Conservation (phyloP, 2,888 invertebrate genomes). For the Antitype chi region DNA sequence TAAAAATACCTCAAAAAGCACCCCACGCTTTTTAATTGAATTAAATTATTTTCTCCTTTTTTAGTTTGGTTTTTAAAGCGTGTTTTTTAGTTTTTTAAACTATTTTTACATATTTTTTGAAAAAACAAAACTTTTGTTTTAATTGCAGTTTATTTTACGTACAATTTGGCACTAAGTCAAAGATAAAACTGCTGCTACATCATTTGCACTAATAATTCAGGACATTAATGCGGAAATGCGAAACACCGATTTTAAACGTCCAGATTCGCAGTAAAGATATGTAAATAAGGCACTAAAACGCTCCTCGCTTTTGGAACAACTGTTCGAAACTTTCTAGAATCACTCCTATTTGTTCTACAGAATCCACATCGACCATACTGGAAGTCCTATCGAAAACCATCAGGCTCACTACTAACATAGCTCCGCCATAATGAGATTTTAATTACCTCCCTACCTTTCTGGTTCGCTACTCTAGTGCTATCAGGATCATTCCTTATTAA, state of each 20-base stretch:
- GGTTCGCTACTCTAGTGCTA: slow-evolving; percentile 37
- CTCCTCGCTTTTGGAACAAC: slow-evolving; percentile 33
- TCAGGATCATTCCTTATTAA: slow-evolving; percentile 59
- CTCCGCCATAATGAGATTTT: slow-evolving; percentile 69
- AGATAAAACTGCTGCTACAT: not conserved
- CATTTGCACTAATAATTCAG: not conserved
- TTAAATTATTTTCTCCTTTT: too few species aligned
- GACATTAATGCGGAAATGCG: slow-evolving; percentile 29
- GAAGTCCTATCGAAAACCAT: slow-evolving; percentile 40
- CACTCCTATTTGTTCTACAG: slow-evolving; percentile 29
- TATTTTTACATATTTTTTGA: too few species aligned
- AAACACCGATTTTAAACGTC: slow-evolving; percentile 40
- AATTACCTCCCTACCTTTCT: slow-evolving; percentile 66
- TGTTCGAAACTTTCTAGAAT: slow-evolving; percentile 42
- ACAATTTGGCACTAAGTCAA: not conserved
- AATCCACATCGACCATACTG: slow-evolving; percentile 24
- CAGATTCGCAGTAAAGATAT: slow-evolving; percentile 56
- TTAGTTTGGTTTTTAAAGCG: too few species aligned
- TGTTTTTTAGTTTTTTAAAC: too few species aligned
- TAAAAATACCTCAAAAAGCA: too few species aligned
- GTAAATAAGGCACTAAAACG: slow-evolving; percentile 54
- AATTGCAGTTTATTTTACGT: not conserved
- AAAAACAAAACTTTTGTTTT: not conserved
- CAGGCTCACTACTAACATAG: slow-evolving; percentile 32
- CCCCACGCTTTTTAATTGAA: too few species aligned